A percentile compares a stretch with the other conserved stretches of the same genome.
Conservation (phyloP, 1,140 invertebrate species). For the Anadara kagoshimensis region DNA sequence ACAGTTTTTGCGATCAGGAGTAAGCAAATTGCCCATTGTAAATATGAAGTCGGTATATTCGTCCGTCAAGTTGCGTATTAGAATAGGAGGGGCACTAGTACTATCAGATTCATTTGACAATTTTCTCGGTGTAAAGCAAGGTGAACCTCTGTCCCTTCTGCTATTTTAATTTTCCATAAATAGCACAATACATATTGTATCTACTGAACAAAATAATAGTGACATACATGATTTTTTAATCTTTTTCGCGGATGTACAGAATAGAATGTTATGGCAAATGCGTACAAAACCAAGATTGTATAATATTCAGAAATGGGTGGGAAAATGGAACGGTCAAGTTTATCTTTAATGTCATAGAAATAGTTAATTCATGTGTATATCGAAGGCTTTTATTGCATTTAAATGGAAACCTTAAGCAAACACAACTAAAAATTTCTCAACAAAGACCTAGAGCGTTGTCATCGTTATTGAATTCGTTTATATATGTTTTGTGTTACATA, state of each 20-base stretch:
- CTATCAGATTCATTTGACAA: constrained; percentile 3
- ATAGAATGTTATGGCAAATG: neutral
- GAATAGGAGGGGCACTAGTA: neutral
- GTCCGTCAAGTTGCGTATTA: neutral
- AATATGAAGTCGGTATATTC: constrained; percentile 12
- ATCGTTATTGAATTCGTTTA: too few species aligned
- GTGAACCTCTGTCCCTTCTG: constrained; percentile 23
- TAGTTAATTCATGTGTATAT: constrained; percentile 2
- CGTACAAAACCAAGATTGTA: constrained; percentile 18
- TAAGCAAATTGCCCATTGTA: constrained; percentile 7
- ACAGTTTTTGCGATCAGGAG: constrained; percentile 6
- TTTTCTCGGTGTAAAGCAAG: constrained; percentile 15
- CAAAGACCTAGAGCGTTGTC: too few species aligned
- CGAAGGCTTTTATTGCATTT: neutral
- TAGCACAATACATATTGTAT: neutral
- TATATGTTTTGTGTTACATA: too few species aligned
- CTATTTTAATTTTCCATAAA: constrained; percentile 22
- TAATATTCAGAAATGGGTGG: constrained; percentile 12
- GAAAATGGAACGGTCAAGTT: neutral
- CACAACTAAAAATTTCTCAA: too few species aligned
- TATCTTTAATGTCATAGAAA: constrained; percentile 3
- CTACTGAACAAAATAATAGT: neutral
- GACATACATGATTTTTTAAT: neutral
- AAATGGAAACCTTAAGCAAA: neutral
- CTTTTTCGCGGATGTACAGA: neutral